These are phyloP conservation scores for Acanthurus leucopareius DNA, from an alignment of 2,797 vertebrate species.

Conservation along the genomic window DNA sequence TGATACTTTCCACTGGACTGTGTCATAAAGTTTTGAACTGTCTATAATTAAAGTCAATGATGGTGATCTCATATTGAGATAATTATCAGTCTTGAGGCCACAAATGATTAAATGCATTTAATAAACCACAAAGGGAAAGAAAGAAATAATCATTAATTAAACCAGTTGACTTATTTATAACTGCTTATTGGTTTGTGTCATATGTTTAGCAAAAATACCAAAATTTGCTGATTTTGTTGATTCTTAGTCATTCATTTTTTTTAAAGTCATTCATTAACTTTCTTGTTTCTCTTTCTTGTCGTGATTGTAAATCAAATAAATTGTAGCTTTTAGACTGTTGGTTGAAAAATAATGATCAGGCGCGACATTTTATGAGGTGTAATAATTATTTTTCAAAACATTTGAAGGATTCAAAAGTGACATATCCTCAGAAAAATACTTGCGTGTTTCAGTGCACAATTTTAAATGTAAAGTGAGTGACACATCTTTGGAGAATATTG, in stretches of 20 bases:
- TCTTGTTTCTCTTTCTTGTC: not conserved
- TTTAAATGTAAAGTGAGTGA: slow-evolving; percentile 43
- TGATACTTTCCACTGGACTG: not conserved
- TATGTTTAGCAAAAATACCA: not conserved
- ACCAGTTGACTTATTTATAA: not conserved
- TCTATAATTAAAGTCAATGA: not conserved
- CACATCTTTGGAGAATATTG: slow-evolving; percentile 50
- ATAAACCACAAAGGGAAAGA: not conserved
- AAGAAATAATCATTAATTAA: not conserved
- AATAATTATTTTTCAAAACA: slow-evolving; percentile 25
- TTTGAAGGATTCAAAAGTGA: slow-evolving; percentile 29
- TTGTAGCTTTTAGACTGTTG: not conserved
- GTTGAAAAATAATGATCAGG: not conserved
- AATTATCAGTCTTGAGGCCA: not conserved
- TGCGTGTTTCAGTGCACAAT: slow-evolving; percentile 13
- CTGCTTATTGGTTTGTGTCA: not conserved
- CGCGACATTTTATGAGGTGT: slow-evolving; percentile 6
- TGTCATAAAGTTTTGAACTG: not conserved
- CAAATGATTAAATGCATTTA: not conserved
- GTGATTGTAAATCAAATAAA: not conserved
- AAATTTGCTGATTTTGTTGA: not conserved
- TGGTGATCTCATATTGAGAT: not conserved
- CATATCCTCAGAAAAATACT: slow-evolving; percentile 14
- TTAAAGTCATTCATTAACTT: too few species aligned
- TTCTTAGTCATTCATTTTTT: not conserved